A percentile compares a stretch with the other conserved stretches of the same genome.
phyloP scores from a whole-genome alignment of 2,113 vertebrate species.

The Daphoenositta chrysoptera region DNA sequence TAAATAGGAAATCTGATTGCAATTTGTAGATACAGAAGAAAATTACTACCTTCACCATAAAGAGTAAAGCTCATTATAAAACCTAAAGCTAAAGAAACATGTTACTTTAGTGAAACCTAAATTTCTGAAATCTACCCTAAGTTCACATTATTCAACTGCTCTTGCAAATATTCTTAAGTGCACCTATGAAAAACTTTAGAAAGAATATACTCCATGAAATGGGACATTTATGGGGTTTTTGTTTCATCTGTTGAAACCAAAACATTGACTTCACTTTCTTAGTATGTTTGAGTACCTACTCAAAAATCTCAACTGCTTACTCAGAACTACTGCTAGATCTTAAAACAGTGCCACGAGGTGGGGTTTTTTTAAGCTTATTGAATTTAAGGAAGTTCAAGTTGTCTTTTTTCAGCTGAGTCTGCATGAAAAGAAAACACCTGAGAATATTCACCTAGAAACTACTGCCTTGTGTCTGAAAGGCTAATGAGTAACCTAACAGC shows the following conservation, averaged over 20 bases:
- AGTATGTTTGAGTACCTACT: background rate
- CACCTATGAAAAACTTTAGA: background rate
- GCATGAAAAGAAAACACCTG: background rate
- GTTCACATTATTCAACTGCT: background rate
- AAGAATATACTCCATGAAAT: background rate
- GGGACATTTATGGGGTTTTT: background rate
- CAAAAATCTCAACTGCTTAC: background rate
- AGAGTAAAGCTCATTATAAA: background rate
- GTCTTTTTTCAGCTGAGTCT: background rate
- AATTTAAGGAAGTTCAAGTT: background rate
- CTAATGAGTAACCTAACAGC: background rate
- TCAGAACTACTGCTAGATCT: background rate
- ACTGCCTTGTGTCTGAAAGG: background rate
- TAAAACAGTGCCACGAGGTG: background rate
- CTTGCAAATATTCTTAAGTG: background rate
- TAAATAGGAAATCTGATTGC: background rate
- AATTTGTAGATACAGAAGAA: background rate
- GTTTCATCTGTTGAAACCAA: background rate
- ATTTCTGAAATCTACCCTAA: background rate
- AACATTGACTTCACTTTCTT: background rate
- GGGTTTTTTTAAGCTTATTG: background rate
- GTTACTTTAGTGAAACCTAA: background rate
- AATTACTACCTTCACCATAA: background rate
- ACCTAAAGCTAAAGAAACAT: background rate
- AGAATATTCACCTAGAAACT: background rate